Percentiles rank a stretch among this genome's conserved stretches.
phyloP scores from a whole-genome alignment of 2,888 invertebrate genomes.

The Nymphalis polychloros region DNA sequence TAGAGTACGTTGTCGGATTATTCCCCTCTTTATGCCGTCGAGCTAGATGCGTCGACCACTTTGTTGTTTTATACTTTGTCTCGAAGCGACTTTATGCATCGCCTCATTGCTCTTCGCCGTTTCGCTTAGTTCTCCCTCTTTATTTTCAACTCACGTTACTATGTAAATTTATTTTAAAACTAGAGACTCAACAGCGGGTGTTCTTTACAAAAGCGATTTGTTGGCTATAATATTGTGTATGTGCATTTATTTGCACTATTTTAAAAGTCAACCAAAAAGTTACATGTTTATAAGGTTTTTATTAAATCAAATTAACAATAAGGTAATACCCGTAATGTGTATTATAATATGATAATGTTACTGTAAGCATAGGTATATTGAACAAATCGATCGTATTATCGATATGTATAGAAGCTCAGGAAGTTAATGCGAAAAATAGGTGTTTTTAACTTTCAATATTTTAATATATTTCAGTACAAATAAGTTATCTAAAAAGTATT shows the following conservation, averaged over 20 bases:
- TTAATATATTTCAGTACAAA: too few species aligned
- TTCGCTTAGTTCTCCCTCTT: conserved; percentile 76
- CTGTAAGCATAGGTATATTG: too few species aligned
- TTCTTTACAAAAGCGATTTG: conserved; percentile 37
- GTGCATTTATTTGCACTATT: not conserved
- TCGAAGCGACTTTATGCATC: conserved; percentile 75
- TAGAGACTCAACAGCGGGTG: conserved; percentile 41
- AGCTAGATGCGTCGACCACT: conserved; percentile 76
- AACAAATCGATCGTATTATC: too few species aligned
- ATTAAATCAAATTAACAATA: not conserved
- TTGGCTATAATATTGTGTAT: conserved; percentile 33
- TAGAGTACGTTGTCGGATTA: conserved; percentile 70
- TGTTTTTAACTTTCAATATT: too few species aligned
- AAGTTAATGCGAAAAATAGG: too few species aligned
- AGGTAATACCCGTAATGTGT: too few species aligned
- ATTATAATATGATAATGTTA: too few species aligned
- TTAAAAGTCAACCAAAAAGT: not conserved
- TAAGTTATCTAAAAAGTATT: conserved; percentile 69
- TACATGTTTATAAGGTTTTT: not conserved
- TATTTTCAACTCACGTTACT: conserved; percentile 77
- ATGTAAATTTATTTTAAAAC: conserved; percentile 64
- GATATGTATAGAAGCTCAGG: too few species aligned
- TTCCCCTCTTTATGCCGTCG: conserved; percentile 70
- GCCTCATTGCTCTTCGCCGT: conserved; percentile 78
- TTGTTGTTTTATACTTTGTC: conserved; percentile 80